Conservation (phyloP, 2,113 vertebrate genomes). For the Entosphenus tridentatus region DNA sequence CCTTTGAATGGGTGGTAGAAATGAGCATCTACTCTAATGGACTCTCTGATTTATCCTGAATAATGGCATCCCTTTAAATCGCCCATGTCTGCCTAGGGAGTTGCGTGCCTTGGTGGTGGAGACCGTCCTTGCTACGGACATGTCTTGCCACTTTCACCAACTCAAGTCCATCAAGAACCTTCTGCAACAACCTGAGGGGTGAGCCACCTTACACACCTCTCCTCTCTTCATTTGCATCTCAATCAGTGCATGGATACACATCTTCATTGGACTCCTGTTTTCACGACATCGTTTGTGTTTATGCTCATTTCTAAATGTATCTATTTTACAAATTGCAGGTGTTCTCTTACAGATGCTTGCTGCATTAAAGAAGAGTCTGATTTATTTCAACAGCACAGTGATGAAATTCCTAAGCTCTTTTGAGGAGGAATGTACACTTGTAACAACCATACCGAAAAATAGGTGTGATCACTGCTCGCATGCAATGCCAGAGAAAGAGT, state of each 20-base stretch:
- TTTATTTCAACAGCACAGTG: no score
- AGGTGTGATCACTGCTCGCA: neutral
- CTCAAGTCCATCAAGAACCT: constrained; percentile 65
- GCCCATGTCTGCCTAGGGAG: constrained; percentile 27
- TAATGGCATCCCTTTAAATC: no score
- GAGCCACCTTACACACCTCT: constrained; percentile 18
- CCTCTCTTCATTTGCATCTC: neutral
- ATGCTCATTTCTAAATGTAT: neutral
- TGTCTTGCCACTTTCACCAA: constrained; percentile 90
- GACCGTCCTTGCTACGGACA: constrained; percentile 89
- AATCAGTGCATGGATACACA: neutral
- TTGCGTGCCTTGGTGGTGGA: constrained; percentile 63
- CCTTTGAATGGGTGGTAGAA: no score
- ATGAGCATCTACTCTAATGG: no score
- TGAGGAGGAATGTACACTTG: neutral
- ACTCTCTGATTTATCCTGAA: no score
- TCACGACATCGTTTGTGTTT: neutral
- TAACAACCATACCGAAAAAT: neutral
- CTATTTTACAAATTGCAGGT: neutral
- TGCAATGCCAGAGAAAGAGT: neutral
- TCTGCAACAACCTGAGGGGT: constrained; percentile 68
- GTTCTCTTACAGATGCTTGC: no score
- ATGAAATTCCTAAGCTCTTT: no score
- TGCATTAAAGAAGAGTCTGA: no score
- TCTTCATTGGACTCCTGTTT: neutral